These are phyloP conservation scores for Heliconius cydno DNA, from an alignment of 2,888 invertebrate genomes.

Conservation along the genomic window DNA sequence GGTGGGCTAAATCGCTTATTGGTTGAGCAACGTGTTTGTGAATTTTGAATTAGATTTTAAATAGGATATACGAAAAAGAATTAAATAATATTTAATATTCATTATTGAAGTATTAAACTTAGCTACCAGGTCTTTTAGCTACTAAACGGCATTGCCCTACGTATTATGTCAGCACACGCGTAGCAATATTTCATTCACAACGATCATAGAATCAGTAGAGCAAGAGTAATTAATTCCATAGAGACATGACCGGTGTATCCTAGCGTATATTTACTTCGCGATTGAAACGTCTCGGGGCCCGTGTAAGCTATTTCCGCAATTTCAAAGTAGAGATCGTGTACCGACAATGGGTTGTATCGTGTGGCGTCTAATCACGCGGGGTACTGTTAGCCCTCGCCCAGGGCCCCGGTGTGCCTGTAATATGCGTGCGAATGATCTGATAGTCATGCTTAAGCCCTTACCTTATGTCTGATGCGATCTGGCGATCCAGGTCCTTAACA, in stretches of 20 bases:
- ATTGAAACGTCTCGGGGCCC: slow-evolving; percentile 81
- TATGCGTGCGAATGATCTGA: slow-evolving; percentile 82
- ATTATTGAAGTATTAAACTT: not conserved
- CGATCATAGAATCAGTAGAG: slow-evolving; percentile 45
- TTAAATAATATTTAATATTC: not conserved
- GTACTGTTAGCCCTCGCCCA: slow-evolving; percentile 78
- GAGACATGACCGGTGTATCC: slow-evolving; percentile 55
- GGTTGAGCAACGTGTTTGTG: not conserved
- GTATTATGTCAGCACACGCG: slow-evolving; percentile 22
- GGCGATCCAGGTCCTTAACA: slow-evolving; percentile 27
- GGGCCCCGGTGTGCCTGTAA: slow-evolving; percentile 67
- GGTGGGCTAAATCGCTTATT: not conserved
- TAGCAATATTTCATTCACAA: slow-evolving; percentile 39
- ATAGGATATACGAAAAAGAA: too few species aligned
- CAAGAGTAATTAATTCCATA: slow-evolving; percentile 49
- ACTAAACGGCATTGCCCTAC: not conserved
- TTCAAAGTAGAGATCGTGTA: slow-evolving; percentile 81
- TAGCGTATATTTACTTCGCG: slow-evolving; percentile 69
- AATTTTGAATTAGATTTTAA: too few species aligned
- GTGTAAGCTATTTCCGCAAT: slow-evolving; percentile 82
- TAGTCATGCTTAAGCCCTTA: slow-evolving; percentile 58
- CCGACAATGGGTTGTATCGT: slow-evolving; percentile 82
- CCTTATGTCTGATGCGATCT: slow-evolving; percentile 41
- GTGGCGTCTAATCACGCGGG: slow-evolving; percentile 81
- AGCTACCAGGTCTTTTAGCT: not conserved